These are phyloP conservation scores for Metellina segmentata DNA, from an alignment of 2,888 invertebrate genomes.

Conservation along the genomic window DNA sequence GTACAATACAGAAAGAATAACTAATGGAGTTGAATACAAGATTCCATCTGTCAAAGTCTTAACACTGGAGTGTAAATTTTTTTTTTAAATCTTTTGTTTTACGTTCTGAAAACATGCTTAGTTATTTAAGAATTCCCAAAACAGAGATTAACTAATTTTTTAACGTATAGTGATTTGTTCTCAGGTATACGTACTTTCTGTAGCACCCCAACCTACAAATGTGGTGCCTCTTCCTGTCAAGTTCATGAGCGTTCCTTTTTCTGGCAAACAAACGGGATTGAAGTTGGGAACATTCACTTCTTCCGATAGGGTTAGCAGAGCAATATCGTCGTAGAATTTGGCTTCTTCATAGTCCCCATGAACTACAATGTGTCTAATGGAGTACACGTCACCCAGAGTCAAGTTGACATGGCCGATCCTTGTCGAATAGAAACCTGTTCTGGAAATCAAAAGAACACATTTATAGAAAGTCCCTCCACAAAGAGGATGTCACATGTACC, in stretches of 20 bases:
- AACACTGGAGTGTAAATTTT: no score
- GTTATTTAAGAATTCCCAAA: no score
- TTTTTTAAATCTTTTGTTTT: no score
- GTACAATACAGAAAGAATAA: no score
- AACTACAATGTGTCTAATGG: background rate
- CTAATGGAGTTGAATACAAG: no score
- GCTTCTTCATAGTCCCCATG: background rate
- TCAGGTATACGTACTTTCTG: no score
- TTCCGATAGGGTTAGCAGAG: constrained; percentile 32
- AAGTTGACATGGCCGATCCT: constrained; percentile 34
- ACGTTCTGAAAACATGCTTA: no score
- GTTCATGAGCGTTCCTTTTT: background rate
- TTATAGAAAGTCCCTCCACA: background rate
- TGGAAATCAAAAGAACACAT: background rate
- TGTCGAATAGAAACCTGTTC: background rate
- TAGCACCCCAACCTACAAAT: no score
- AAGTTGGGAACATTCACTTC: background rate
- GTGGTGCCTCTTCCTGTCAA: constrained; percentile 1
- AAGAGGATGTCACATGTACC: background rate
- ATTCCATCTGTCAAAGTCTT: no score
- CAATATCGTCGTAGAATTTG: constrained; percentile 54
- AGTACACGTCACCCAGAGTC: background rate
- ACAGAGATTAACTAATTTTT: no score
- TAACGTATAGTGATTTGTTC: no score
- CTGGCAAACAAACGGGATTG: constrained; percentile 38